Conservation (phyloP, 1,140 invertebrate species). For the Plodia interpunctella region DNA sequence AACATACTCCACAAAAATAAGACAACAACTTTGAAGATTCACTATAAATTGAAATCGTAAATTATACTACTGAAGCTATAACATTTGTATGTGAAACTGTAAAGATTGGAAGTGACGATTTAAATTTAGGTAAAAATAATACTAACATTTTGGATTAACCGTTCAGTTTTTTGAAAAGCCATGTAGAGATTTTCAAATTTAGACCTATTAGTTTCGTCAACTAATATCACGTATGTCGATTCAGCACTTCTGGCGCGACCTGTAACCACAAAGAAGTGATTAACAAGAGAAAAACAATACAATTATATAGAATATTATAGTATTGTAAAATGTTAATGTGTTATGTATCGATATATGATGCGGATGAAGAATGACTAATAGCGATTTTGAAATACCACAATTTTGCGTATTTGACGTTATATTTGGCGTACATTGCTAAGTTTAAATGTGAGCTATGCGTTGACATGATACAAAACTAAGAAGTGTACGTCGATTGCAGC, state of each 20-base stretch:
- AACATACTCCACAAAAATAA: no score
- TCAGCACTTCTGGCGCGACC: conserved; percentile 61
- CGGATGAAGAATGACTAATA: no score
- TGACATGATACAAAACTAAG: no score
- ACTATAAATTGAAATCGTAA: no score
- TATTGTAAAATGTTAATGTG: not conserved
- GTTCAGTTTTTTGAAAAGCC: conserved; percentile 60
- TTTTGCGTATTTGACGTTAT: no score
- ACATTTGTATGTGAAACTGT: not conserved
- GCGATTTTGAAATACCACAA: no score
- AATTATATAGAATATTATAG: no score
- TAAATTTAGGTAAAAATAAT: conserved; percentile 19
- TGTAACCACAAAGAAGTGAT: conserved; percentile 23
- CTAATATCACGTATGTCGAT: conserved; percentile 55
- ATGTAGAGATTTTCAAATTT: conserved; percentile 44
- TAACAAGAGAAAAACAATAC: not conserved
- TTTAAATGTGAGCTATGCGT: no score
- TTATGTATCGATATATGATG: no score
- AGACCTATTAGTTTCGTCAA: conserved; percentile 23
- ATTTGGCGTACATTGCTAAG: no score
- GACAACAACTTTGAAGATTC: no score
- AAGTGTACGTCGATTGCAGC: no score
- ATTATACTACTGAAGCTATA: not conserved
- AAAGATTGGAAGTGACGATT: not conserved
- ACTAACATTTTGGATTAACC: conserved; percentile 47